Base-by-base conservation (phyloP, 2,797 vertebrate genomes). In the Leptoclinus maculatus region DNA sequence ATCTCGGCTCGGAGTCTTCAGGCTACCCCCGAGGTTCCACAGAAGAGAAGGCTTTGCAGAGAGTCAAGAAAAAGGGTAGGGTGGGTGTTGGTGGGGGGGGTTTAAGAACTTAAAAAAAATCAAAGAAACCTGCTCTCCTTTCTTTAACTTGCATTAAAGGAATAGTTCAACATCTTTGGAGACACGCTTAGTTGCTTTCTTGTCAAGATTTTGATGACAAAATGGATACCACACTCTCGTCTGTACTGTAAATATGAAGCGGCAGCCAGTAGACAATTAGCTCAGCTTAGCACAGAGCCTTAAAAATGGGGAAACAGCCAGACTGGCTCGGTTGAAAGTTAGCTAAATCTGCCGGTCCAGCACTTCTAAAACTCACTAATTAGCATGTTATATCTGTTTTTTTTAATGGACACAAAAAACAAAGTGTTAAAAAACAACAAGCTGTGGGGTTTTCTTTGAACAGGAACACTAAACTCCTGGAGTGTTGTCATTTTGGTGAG, bases 71-170 rank as follows among this genome's bases (percentile, higher is more conserved):
- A 38, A 39, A 11, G 2, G 4, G 25, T 17, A 17, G 23, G 13
- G 38, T 34, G 39, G 32, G 7, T 1, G 29, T 5, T 32, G 29
- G 29, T 29, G 27, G 3, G 27, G 14, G 39, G 45, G 56, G 67
- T 58, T 29, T 68, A 53, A 68, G 41, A 78, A 56, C 5, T 75
- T 69, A 2, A 65, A 74, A 74, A 49, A 75, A 81, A 51, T 38
- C 21, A 25, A 2, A 59, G 2, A 53, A 57, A 21, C 6, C 16
- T 43, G 3, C 11, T 57, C 7, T 49, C 19, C 45, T 23, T 47
- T 66, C 8, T 16, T 38, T 43, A 51, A 69, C 51, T 59, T 51
- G 5, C 9, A 34, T 53, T 70, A 36, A 67, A 25, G 51, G 11
- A 54, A 25, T 27, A 47, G n/a, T 57, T 51, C 19, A 34, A 21